These are phyloP conservation scores for Lanistes nyassanus DNA, from an alignment of 1,140 invertebrate genomes.

Conservation along the genomic window DNA sequence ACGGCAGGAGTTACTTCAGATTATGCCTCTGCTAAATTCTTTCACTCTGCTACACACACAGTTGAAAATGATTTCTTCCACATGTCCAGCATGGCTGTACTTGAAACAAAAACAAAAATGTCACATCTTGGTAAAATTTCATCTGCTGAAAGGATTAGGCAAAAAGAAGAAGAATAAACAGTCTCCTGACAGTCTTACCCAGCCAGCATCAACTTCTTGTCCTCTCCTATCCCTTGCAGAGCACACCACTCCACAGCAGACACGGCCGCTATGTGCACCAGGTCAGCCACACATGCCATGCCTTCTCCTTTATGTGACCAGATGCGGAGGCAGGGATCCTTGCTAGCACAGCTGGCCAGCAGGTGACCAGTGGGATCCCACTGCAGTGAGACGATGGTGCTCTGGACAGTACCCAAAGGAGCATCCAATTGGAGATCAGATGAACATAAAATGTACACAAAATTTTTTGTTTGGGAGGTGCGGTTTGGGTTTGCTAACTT, in stretches of 20 bases:
- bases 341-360: constrained; percentile 69
- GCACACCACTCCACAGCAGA: constrained; percentile 53
- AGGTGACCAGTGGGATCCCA: constrained; percentile 71
- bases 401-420: constrained; percentile 51
- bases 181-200: constrained; percentile 43
- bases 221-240: constrained; percentile 50
- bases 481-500: too few species aligned
- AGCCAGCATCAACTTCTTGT: constrained; percentile 57
- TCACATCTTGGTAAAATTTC: too few species aligned
- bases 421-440: too few species aligned
- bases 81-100: too few species aligned
- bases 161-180: neutral
- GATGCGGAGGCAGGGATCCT: constrained; percentile 66
- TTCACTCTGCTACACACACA: too few species aligned
- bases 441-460: too few species aligned
- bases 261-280: constrained; percentile 42
- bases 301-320: constrained; percentile 65
- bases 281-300: constrained; percentile 34
- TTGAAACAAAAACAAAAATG: too few species aligned
- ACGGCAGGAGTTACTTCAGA: too few species aligned
- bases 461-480: too few species aligned
- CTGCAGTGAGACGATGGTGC: constrained; percentile 63
- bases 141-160: too few species aligned
- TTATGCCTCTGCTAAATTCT: too few species aligned
- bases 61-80: too few species aligned